Evolutionary conservation across 2,888 invertebrate species (phyloP), one percentile per base, ranked within the genome.

Genomic region (Rhingia campestris): DNA sequence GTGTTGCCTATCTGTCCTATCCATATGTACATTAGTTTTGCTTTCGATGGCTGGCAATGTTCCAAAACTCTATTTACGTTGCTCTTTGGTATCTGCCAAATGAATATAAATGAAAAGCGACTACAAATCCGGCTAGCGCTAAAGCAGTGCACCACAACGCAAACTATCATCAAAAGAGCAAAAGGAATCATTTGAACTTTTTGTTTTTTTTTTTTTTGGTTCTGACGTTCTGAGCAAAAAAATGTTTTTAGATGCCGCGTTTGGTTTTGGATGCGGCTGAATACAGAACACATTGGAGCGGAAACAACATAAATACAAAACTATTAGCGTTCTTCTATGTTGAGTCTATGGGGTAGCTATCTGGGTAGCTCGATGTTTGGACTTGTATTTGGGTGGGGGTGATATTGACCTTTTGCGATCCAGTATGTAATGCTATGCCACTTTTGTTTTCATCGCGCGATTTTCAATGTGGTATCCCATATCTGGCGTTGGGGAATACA

Each of bases 51-150:
- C 53, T 77, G 82, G 82, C 82, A 84, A 37, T 49, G 56, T 41
- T 63, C 82, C 82, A 84, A 74, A 84, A 84, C 82, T 84, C 79
- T 84, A 79, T 79, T 84, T 79, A 84, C 79, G 82, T 70, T 79
- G 63, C 73, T 69, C 74, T 73, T 79, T 69, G 79, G 63, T 58
- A 67, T 67, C 67, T 82, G 77, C 72, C 63, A 74, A 74, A 80
- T 56, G 43, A 80, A 74, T 73, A 80, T 47, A 76, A 81, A 70
- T 69, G 63, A 75, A 75, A 70, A 59, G 12, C 41, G 53, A 63
- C 54, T 22, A 43, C 12, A 56, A 39, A 39, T 53, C 43, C 59
- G 45, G 14, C 54, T 6, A 69, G 37, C 56, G 22, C 22, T 22
- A 69, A 33, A 64, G 53, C 39, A 66, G 59, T 67, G 54, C 54